Evolutionary conservation across 2,113 vertebrate genomes (phyloP).

Genomic region (Dromas ardeola): DNA sequence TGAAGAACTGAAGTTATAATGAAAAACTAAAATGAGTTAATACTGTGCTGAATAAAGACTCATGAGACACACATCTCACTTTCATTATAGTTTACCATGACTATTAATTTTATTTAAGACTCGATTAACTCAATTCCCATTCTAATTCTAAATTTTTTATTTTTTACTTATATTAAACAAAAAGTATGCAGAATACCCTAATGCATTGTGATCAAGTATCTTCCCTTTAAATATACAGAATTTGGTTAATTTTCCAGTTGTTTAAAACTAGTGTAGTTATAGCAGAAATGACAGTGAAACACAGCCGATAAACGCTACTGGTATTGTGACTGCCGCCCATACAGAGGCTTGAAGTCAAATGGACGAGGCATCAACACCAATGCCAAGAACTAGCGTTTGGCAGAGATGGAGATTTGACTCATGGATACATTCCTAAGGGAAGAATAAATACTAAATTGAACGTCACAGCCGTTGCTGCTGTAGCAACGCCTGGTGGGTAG

Average conservation of each 20-base stretch:
- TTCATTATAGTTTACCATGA: neutral
- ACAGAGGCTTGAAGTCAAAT: neutral
- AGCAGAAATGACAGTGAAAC: neutral
- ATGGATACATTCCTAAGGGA: neutral
- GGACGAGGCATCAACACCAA: accelerated
- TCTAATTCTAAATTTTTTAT: neutral
- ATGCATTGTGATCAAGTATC: neutral
- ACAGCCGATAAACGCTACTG: neutral
- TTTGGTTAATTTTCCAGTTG: neutral
- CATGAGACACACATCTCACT: neutral
- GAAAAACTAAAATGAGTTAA: neutral
- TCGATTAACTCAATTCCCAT: constrained; percentile 2
- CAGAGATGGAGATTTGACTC: neutral
- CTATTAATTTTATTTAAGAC: constrained; percentile 36
- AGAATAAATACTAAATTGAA: neutral
- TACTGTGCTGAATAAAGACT: neutral
- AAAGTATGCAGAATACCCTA: neutral
- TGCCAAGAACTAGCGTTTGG: neutral
- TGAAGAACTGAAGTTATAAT: neutral
- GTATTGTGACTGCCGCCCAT: neutral
- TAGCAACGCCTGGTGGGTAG: neutral
- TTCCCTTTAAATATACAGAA: neutral
- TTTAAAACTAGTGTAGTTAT: neutral
- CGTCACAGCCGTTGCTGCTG: neutral
- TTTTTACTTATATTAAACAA: neutral